These are phyloP conservation scores for Hipparchia sbordonii DNA, from an alignment of 2,888 invertebrate genomes.

Conservation along the genomic window DNA sequence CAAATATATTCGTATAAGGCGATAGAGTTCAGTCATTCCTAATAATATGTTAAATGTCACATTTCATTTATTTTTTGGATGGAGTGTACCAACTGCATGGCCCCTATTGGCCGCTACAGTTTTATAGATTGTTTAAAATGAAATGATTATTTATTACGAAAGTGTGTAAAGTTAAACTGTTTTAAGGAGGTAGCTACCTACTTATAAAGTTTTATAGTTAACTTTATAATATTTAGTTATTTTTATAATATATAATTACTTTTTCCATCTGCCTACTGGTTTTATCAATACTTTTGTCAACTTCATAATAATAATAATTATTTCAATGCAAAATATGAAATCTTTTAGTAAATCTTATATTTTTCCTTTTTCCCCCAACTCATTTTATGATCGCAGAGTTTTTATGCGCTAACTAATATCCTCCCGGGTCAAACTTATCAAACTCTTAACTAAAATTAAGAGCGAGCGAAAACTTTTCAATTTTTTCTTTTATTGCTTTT, in stretches of 20 bases:
- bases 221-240: background rate
- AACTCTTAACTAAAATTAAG: slow-evolving; percentile 32
- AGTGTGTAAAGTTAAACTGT: too few species aligned
- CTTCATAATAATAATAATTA: background rate
- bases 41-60: too few species aligned
- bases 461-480: slow-evolving; percentile 63
- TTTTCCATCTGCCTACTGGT: background rate
- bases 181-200: background rate
- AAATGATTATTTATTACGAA: background rate
- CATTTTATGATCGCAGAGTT: background rate
- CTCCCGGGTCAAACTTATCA: slow-evolving; percentile 9
- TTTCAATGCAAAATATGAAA: background rate
- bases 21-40: too few species aligned
- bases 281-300: background rate
- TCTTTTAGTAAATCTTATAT: background rate
- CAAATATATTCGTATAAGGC: too few species aligned
- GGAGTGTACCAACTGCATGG: too few species aligned
- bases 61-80: too few species aligned
- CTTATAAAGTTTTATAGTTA: background rate
- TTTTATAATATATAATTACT: too few species aligned
- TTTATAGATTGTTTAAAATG: too few species aligned
- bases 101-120: too few species aligned
- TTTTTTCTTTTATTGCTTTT: slow-evolving; percentile 67
- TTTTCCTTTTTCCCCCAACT: background rate
- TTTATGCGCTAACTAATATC: slow-evolving; percentile 6